A percentile compares a stretch with the other conserved stretches of the same genome.
phyloP scores from a whole-genome alignment of 2,888 invertebrate species.

The Harpalus rufipes region DNA sequence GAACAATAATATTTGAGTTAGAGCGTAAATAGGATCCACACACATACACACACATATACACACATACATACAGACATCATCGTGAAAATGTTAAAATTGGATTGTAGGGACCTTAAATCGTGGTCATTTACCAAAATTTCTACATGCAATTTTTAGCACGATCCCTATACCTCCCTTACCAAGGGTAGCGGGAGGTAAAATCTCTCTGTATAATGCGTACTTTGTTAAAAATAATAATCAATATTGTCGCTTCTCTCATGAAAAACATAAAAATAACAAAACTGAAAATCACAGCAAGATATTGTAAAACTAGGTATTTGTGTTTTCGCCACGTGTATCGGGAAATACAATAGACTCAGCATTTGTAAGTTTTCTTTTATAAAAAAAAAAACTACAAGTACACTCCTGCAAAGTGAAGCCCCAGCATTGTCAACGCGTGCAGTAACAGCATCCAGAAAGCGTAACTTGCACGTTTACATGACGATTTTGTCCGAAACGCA shows the following conservation, averaged over 20 bases:
- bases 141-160: too few relatives aligned
- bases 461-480: constrained; percentile 51
- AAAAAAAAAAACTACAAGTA: not conserved
- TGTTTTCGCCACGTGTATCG: not conserved
- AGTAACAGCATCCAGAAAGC: constrained; percentile 47
- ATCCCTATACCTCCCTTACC: too few relatives aligned
- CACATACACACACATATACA: too few relatives aligned
- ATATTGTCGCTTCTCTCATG: not conserved
- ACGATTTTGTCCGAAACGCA: constrained; percentile 62
- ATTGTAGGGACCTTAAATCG: too few relatives aligned
- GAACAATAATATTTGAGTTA: too few relatives aligned
- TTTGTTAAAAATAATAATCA: not conserved
- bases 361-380: not conserved
- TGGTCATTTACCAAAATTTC: too few relatives aligned
- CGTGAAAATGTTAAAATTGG: too few relatives aligned
- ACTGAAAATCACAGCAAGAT: not conserved
- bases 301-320: not conserved
- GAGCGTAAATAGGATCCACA: too few relatives aligned
- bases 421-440: constrained; percentile 28
- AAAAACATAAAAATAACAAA: not conserved
- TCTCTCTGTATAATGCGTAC: too few relatives aligned
- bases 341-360: not conserved
- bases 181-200: too few relatives aligned
- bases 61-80: too few relatives aligned
- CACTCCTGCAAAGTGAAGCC: constrained; percentile 16